Percentiles rank a stretch among this genome's conserved stretches.
These are phyloP conservation scores for Paralvinella palmiformis DNA, from an alignment of 1,140 invertebrate species.

Conservation along the genomic window DNA sequence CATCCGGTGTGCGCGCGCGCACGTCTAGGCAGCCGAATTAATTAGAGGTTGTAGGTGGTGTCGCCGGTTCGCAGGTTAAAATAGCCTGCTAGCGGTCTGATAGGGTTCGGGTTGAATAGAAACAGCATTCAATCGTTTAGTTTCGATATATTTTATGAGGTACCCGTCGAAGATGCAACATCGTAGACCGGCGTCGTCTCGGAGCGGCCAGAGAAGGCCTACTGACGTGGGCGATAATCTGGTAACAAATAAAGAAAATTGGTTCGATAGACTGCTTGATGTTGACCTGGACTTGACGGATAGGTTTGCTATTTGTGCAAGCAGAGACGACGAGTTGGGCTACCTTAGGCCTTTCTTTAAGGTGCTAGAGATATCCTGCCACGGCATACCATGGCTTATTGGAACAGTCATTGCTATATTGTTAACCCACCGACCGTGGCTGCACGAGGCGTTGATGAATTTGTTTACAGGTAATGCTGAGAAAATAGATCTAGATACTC, in stretches of 20 bases:
- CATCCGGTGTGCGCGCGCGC: too few relatives aligned
- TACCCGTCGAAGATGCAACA: too few relatives aligned
- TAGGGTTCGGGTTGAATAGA: too few relatives aligned
- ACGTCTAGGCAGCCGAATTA: too few relatives aligned
- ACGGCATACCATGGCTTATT: conserved; percentile 80
- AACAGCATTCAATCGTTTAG: too few relatives aligned
- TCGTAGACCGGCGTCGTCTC: too few relatives aligned
- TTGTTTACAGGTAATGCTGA: conserved; percentile 76
- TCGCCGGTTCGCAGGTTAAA: too few relatives aligned
- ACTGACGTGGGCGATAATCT: conserved; percentile 5
- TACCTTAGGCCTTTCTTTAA: conserved; percentile 46
- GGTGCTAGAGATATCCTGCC: conserved; percentile 69
- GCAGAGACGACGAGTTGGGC: conserved; percentile 28
- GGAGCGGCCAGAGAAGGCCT: neutral
- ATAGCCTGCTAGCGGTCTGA: too few relatives aligned
- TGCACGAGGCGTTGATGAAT: conserved; percentile 77
- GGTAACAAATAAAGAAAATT: neutral
- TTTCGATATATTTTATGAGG: too few relatives aligned
- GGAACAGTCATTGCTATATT: conserved; percentile 68
- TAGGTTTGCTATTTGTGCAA: conserved; percentile 35
- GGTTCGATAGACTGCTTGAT: neutral
- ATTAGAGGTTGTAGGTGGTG: too few relatives aligned
- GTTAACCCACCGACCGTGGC: conserved; percentile 58
- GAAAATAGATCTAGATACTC: conserved; percentile 5
- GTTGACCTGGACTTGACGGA: conserved; percentile 10